Conservation (phyloP, 1,140 invertebrate species). For the Zaprionus gabonicus region DNA sequence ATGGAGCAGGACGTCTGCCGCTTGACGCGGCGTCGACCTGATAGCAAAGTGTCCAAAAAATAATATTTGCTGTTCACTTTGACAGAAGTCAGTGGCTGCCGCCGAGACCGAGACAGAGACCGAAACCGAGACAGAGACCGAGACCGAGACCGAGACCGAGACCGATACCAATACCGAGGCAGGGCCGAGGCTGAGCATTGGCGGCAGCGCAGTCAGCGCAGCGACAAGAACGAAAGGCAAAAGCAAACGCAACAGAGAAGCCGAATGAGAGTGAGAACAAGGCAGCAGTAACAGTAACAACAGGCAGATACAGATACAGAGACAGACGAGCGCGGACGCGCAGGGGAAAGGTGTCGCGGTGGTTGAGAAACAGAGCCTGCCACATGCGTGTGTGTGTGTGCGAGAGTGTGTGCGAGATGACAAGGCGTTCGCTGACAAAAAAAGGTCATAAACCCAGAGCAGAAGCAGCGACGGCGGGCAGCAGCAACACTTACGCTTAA, state of each 20-base stretch:
- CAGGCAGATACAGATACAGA: constrained; percentile 55
- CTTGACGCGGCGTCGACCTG: constrained; percentile 76
- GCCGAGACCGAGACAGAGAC: constrained; percentile 37
- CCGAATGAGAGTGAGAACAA: constrained; percentile 53
- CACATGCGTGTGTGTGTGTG: constrained; percentile 1
- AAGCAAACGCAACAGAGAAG: constrained; percentile 40
- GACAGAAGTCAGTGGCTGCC: constrained; percentile 70
- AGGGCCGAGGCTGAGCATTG: constrained; percentile 32
- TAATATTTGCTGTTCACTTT: constrained; percentile 83
- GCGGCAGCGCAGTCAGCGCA: constrained; percentile 38
- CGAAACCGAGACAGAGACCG: constrained; percentile 20
- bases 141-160: constrained; percentile 31
- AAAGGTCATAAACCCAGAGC: constrained; percentile 71
- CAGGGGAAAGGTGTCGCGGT: constrained; percentile 62
- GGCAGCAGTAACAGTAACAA: constrained; percentile 7
- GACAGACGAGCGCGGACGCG: constrained; percentile 37
- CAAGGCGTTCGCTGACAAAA: constrained; percentile 61
- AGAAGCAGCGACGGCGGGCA: constrained; percentile 35
- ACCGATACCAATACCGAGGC: constrained; percentile 34
- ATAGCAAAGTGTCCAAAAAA: constrained; percentile 83
- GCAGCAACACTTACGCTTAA: constrained; percentile 44
- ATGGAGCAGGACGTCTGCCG: constrained; percentile 63
- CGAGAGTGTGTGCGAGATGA: constrained; percentile 22
- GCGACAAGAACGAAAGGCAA: constrained; percentile 51
- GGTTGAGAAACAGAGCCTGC: constrained; percentile 48